Base-by-base conservation (phyloP, 2,888 invertebrate species). In the Artemia sinica region DNA sequence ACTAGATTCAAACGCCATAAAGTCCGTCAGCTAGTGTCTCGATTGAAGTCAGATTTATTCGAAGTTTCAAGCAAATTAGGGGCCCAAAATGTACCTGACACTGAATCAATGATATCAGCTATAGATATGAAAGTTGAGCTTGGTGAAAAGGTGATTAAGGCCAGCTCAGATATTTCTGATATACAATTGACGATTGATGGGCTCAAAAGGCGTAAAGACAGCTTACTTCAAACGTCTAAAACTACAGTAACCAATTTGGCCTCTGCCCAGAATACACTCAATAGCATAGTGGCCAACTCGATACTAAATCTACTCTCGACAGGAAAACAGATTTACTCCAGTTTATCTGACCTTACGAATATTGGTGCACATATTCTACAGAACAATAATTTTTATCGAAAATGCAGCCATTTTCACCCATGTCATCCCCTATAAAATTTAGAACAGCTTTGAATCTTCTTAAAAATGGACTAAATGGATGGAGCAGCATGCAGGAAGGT, bases 181-280 rank as follows among this genome's bases (percentile, higher is more conserved):
- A n/a, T 51, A 51, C 52, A 51, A n/a, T 51, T 51, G 11, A n/a
- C n/a, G 52, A 51, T 51, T n/a, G 52, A 51, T 51, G 52, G 52
- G n/a, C 52, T 51, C 11, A n/a, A 11, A 51, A 11, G n/a, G 52
- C 11, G n/a, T 11, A 11, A 51, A 51, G n/a, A 51, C 11, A 11
- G 11, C 52, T 11, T 51, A n/a, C 11, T 51, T 11, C 11, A 51
- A 51, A n/a, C 52, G 11, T 51, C n/a, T 51, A 51, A 51, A 51
- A 51, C 11, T 11, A 11, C n/a, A 51, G n/a, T 11, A 11, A 51
- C 11, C n/a, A 51, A n/a, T 51, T 11, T 51, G n/a, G 52, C 11
- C 11, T 11, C 11, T 51, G 52, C n/a, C n/a, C 52, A 51, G 11
- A n/a, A 51, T 11, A 51, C n/a, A 51, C 52, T 51, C n/a, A n/a